These are phyloP conservation scores for Rhamnusium bicolor DNA, from an alignment of 2,888 invertebrate species.

Conservation along the genomic window DNA sequence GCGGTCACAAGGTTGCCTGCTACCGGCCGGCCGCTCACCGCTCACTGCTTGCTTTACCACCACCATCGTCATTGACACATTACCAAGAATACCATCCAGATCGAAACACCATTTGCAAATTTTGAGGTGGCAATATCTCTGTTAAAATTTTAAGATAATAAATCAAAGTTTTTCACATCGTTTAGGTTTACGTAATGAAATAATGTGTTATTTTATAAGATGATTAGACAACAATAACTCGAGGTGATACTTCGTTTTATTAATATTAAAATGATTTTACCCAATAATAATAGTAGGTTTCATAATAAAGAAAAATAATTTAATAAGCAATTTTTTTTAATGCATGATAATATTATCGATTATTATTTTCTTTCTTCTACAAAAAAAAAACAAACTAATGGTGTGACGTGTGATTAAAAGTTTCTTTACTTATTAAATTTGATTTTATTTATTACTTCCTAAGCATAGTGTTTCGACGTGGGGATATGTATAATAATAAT, in stretches of 20 bases:
- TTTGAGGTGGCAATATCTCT: not conserved
- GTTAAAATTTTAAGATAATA: not conserved
- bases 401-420: no score
- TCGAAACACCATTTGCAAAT: constrained; percentile 42
- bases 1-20: constrained; percentile 58
- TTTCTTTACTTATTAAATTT: constrained; percentile 5
- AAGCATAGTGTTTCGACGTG: constrained; percentile 43
- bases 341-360: not conserved
- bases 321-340: not conserved
- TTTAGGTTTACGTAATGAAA: not conserved
- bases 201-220: no score
- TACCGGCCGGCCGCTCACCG: constrained; percentile 60
- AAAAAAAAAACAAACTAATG: not conserved
- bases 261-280: not conserved
- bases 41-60: constrained; percentile 62
- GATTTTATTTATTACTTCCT: not conserved
- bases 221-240: not conserved
- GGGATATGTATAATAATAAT: constrained; percentile 37
- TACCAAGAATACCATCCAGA: constrained; percentile 58
- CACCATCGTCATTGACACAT: constrained; percentile 62
- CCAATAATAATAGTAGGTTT: not conserved
- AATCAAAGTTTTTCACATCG: not conserved
- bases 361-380: not conserved
- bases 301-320: not conserved
- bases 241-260: not conserved